Evolutionary conservation across 2,113 vertebrate genomes (phyloP), one percentile per base, ranked within the genome.

Genomic region (Corythoichthys haematopterus): DNA sequence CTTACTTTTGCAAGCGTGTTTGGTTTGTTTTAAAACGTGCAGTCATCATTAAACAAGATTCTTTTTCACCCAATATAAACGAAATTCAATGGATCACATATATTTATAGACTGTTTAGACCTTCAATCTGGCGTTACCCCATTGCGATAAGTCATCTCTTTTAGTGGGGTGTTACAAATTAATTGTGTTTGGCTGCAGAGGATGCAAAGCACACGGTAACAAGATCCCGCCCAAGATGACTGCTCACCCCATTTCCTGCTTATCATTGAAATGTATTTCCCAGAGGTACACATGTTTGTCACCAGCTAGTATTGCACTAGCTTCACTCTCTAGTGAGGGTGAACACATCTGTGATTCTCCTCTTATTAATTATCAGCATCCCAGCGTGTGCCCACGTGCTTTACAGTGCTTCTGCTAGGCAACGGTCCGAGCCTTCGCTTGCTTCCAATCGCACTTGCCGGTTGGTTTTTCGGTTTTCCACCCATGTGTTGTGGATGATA

Each of bases 341-440:
- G 14, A 79, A 50, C 64, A 71, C 84, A 76, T 63, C 71, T 79
- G 76, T 70, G 60, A 53, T 73, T 74, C 45, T 33, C 46, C 64
- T 40, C 2, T 66, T 69, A 71, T 72, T 80, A 72, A 84, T 61
- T 45, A 46, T 46, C 20, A 53, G 53, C 10, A 56, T n/a, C 8
- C 55, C 4, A 28, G 43, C 51, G 9, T 16, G 35, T 13, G 38
- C 16, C 51, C 43, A 53, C 83, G 62, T 74, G 55, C 89, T 89
- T 86, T 89, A 90, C 58, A 93, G 80, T 62, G 90, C 90, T 76
- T 92, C 91, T 0, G 89, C 91, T 68, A 92, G 84, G 81, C 91
- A 91, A 78, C 88, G 88, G 70, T 92, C 91, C 2, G 92, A 91
- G 1, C 90, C 90, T 14, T 93, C 87, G 6, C 85, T 90, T 2